Percentiles rank a stretch among this genome's conserved stretches.
phyloP scores from a whole-genome alignment of 2,888 invertebrate species.

The Drosophila formosana region DNA sequence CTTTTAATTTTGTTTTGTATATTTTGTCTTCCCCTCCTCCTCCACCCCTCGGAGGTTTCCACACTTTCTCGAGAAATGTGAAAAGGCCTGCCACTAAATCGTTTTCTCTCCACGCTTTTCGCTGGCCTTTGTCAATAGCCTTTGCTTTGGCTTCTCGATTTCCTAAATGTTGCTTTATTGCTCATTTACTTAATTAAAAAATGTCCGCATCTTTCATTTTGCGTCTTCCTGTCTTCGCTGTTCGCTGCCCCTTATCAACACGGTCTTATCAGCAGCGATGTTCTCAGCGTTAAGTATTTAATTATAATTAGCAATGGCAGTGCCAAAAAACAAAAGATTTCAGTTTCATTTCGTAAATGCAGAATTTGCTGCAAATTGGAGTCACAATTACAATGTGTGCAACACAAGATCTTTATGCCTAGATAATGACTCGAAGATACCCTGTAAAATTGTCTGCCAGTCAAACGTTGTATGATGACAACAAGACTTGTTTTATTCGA shows the following conservation, averaged over 20 bases:
- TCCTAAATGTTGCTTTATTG: conserved; percentile 37
- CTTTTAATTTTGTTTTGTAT: conserved; percentile 1
- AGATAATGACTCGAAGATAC: background rate
- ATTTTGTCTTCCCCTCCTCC: background rate
- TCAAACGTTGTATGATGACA: no score
- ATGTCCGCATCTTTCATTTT: background rate
- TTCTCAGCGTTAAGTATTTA: conserved; percentile 9
- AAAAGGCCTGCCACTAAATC: conserved; percentile 12
- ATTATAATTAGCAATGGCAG: background rate
- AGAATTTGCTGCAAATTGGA: conserved; percentile 1
- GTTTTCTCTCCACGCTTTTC: background rate
- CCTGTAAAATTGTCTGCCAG: background rate
- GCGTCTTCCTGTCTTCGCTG: background rate
- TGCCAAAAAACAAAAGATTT: conserved; percentile 1
- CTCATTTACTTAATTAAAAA: conserved; percentile 47
- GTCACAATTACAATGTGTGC: background rate
- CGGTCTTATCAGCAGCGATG: background rate
- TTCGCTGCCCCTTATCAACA: background rate
- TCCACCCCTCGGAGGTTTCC: background rate
- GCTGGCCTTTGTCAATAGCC: conserved; percentile 36
- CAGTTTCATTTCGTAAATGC: background rate
- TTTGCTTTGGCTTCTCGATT: conserved; percentile 42
- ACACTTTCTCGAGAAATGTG: background rate
- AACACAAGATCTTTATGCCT: background rate
- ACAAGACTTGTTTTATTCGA: no score